Percentiles rank a stretch among this genome's conserved stretches.
Evolutionary conservation across 2,113 vertebrate genomes (phyloP).

Genomic region (Urocynchramus pylzowi): DNA sequence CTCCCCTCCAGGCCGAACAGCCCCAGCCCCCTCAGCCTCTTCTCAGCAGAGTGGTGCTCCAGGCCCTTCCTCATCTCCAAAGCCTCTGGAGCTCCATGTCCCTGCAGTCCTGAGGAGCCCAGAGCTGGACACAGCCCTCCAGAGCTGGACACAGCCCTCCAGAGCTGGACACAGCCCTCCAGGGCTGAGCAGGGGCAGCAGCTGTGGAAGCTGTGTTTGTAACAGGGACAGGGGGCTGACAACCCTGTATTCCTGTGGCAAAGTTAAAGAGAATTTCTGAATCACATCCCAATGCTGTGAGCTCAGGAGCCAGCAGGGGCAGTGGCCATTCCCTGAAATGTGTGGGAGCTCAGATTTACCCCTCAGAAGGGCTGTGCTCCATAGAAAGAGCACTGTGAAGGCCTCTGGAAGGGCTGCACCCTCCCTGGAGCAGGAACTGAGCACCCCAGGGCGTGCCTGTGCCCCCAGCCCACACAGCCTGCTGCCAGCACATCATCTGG

Average conservation of each 20-base stretch:
- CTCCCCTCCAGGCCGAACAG: not conserved
- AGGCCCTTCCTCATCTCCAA: not conserved
- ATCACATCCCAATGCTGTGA: not conserved
- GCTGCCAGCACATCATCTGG: not conserved
- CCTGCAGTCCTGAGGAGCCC: not conserved
- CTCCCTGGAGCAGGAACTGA: not conserved
- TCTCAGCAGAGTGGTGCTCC: not conserved
- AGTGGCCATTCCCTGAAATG: not conserved
- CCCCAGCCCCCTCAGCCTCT: not conserved
- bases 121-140: not conserved
- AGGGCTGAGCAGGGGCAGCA: not conserved
- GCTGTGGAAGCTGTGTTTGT: not conserved
- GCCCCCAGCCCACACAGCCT: not conserved
- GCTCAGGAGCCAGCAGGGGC: not conserved
- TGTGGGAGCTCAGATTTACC: not conserved
- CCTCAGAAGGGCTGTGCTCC: not conserved
- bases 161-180: not conserved
- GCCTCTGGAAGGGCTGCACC: not conserved
- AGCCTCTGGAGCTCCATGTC: not conserved
- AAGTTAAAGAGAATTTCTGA: not conserved
- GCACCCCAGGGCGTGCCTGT: not conserved
- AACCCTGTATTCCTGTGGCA: not conserved
- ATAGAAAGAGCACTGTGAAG: fast-evolving
- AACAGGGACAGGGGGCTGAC: not conserved
- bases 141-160: no score